Percentiles rank a stretch among this genome's conserved stretches.
phyloP scores from a whole-genome alignment of 2,797 vertebrate species.

The Malacoraja senta region DNA sequence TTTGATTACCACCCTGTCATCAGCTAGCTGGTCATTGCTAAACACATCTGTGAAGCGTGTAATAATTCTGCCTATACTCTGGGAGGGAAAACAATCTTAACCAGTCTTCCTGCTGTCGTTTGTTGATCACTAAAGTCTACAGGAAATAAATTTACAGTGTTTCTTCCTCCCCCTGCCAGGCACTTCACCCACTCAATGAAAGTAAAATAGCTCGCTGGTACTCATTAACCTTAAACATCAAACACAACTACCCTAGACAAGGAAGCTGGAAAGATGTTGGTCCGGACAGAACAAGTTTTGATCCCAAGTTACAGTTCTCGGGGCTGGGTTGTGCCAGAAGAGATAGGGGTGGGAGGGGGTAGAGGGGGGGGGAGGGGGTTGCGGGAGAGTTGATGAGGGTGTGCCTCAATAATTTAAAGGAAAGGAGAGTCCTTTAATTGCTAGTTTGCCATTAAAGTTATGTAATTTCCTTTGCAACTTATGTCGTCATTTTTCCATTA shows the following conservation, averaged over 20 bases:
- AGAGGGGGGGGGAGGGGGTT: not conserved
- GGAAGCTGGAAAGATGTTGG: not conserved
- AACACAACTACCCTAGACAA: not conserved
- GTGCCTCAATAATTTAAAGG: not conserved
- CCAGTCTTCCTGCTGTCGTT: not conserved
- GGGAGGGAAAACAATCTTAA: not conserved
- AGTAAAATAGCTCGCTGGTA: not conserved
- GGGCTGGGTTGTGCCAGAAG: not conserved
- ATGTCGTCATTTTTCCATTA: not conserved
- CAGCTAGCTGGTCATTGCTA: not conserved
- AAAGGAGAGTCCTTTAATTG: not conserved
- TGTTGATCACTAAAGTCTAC: not conserved
- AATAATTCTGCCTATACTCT: not conserved
- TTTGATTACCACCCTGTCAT: not conserved
- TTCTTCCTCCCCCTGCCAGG: not conserved
- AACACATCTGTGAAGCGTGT: too few species aligned
- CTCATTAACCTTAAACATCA: not conserved
- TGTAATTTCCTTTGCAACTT: not conserved
- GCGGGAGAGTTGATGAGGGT: too few species aligned
- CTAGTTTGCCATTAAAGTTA: not conserved
- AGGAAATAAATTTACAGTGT: not conserved
- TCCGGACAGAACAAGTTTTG: not conserved
- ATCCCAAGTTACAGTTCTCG: not conserved
- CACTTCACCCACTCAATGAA: not conserved
- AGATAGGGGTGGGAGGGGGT: too few species aligned